phyloP scores from a whole-genome alignment of 2,888 invertebrate species.

The Hypomecis atomaria region DNA sequence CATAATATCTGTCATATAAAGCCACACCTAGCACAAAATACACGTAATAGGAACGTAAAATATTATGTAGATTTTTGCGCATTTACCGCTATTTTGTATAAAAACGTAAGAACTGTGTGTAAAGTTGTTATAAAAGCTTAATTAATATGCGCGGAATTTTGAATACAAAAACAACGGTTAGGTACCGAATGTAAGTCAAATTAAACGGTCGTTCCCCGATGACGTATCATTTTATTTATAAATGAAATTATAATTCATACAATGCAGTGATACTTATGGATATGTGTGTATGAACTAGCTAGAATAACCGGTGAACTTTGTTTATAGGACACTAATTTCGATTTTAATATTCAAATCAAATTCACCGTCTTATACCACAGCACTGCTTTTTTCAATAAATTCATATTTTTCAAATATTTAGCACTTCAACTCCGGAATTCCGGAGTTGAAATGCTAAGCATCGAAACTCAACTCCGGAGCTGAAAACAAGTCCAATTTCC shows the following conservation, averaged over 20 bases:
- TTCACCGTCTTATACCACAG: too few species aligned
- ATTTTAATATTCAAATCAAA: too few species aligned
- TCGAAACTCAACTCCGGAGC: too few species aligned
- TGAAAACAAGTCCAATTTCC: too few species aligned
- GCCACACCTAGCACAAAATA: too few species aligned
- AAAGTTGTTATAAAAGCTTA: background rate
- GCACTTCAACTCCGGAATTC: too few species aligned
- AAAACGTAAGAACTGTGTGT: background rate
- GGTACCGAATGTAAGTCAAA: constrained; percentile 1
- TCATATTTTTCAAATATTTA: too few species aligned
- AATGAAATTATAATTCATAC: background rate
- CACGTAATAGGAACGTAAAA: background rate
- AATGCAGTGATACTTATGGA: background rate
- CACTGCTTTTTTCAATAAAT: too few species aligned
- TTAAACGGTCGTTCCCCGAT: constrained; percentile 5
- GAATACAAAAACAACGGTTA: constrained; percentile 12
- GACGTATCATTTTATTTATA: background rate
- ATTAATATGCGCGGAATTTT: constrained; percentile 3
- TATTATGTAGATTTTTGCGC: background rate
- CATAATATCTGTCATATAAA: background rate
- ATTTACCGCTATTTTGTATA: background rate
- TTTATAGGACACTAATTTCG: too few species aligned
- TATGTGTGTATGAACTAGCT: too few species aligned
- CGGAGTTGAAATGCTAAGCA: too few species aligned
- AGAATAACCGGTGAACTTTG: too few species aligned